Base-by-base conservation (phyloP, 2,888 invertebrate species). In the Rhaphigaster nebulosa region DNA sequence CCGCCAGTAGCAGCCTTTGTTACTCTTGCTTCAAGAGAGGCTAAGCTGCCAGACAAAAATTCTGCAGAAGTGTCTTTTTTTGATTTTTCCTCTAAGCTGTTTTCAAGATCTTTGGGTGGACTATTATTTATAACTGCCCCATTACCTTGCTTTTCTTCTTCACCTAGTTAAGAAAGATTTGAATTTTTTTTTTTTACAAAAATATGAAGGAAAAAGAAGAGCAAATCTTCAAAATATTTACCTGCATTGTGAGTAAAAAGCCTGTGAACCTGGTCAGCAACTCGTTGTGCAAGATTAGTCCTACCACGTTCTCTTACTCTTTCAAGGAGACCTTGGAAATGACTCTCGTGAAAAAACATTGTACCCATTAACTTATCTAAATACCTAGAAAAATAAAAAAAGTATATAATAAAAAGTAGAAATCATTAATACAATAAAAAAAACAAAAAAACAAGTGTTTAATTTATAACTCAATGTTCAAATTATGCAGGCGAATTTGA, bases 331-430 rank as follows among this genome's bases (percentile, higher is more conserved):
- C 96, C 96, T 95, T 96, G 95, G 94, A 97, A 97, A 94, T 97
- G 96, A 93, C 96, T 95, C 93, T 97, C 97, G 92, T 97, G 96
- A 94, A 98, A 98, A 94, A 97, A 98, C 8, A 96, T 95, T 0
- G 98, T 98, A 88, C 96, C 97, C 95, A 98, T 96, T 91, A 97
- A 94, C 92, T 97, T 96, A 94, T 98, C 98, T 94, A 98, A 95
- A 93, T 96, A 97, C 92, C 97, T 94, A 91, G 70, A 38, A 38
- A 34, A 76, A 20, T 6, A 65, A 65, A 3, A 29, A 13, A n/a
- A 13, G 10, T 26, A 34, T 15, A 65, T 29, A 15, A n/a, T n/a
- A n/a, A n/a, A 70, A 70, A 8, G 20, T 29, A 76, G 70, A 76
- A 6, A 38, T 38, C 70, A 65, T 29, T 65, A 29, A 34, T 65